Base-by-base conservation (phyloP, 2,797 vertebrate species). In the Cyclura pinguis region DNA sequence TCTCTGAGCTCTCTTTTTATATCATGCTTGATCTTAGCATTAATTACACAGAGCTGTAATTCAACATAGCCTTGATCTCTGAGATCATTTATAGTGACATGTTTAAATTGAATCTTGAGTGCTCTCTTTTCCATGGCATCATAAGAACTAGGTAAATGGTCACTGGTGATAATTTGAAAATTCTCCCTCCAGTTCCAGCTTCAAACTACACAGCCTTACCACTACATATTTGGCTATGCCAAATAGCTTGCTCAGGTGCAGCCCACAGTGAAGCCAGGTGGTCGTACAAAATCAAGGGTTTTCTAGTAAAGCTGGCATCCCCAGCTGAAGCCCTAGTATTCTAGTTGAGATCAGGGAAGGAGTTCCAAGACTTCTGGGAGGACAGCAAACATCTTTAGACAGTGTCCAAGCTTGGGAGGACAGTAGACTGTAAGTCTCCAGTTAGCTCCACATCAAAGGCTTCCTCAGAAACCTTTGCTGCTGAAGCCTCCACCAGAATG, bases 361-460 rank as follows among this genome's bases (percentile, higher is more conserved):
- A 86, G 14, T 76, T 24, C 35, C 55, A 86, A 86, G 1, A 42
- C 85, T 77, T 76, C 55, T 76, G 52, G 52, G 35, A 86, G 59
- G 35, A 38, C 55, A 76, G 29, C 24, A 57, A 35, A n/a, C 52
- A 59, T 38, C 38, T 35, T 76, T 59, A 86, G 73, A 76, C 3
- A 6, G 85, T 77, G 57, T 57, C 74, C 35, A 55, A 50, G n/a
- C 32, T 76, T 35, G 5, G 24, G 35, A 42, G 27, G 20, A 84
- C 35, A 47, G 74, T n/a, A 62, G 52, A 76, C 72, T 62, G 59
- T 32, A 78, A 64, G 57, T 77, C 74, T 87, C 74, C 73, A 87
- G 55, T 62, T 9, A 77, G 47, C n/a, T 87, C 85, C 55, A 86
- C 73, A 76, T 87, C 55, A 78, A 78, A 62, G 57, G 10, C 27